These are phyloP conservation scores for Rattus rattus DNA, from an alignment of 2,113 vertebrate genomes.

Conservation along the genomic window DNA sequence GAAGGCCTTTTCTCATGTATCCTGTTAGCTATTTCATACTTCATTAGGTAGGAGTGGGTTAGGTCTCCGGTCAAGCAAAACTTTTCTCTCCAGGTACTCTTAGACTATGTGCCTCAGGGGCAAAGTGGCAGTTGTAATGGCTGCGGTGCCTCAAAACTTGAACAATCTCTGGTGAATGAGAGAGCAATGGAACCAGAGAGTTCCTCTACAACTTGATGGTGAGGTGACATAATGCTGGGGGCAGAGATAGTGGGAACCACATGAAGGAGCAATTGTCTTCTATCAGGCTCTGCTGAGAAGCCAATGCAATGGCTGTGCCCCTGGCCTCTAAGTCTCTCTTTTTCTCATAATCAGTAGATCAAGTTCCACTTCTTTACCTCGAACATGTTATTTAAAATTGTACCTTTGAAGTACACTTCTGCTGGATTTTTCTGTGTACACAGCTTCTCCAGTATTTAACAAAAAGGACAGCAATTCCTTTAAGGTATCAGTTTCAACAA, in stretches of 20 bases:
- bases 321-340: background rate
- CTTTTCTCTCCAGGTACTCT: background rate
- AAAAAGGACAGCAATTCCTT: background rate
- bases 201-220: background rate
- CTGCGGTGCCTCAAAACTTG: background rate
- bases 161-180: background rate
- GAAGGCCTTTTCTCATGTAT: background rate
- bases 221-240: background rate
- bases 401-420: background rate
- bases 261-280: background rate
- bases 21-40: background rate
- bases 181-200: background rate
- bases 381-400: conserved; percentile 1
- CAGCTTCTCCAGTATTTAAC: background rate
- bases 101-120: background rate
- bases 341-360: background rate
- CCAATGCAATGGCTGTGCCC: background rate
- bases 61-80: background rate
- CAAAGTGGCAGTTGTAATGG: background rate
- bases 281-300: background rate
- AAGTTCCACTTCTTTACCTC: background rate
- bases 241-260: background rate
- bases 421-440: background rate
- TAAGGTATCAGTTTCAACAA: background rate
- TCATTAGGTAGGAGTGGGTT: background rate